Evolutionary conservation across 2,888 invertebrate genomes (phyloP), one percentile per base, ranked within the genome.

Genomic region (Leptarthrus brevirostris): DNA sequence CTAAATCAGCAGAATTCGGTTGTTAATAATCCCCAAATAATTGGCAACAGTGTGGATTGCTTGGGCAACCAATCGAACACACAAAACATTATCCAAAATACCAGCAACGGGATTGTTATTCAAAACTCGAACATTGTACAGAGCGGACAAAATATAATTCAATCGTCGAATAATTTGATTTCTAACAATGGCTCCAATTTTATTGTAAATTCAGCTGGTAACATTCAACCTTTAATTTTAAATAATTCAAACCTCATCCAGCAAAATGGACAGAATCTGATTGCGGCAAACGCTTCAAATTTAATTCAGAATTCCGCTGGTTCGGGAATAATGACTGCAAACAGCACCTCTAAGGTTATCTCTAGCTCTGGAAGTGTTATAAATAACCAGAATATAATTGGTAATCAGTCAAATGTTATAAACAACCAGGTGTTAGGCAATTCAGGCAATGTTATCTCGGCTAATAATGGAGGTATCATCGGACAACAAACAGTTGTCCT

Each of bases 401-500:
- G 69, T 8, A 74, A 61, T 73, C 74, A 75, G 34, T 71, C 74
- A n/a, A 72, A 75, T 64, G 72, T 74, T 10, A 49, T 73, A 54
- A 76, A 75, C 30, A 74, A 69, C 12, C 53, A 53, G 40, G 54
- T 54, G 8, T n/a, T 72, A 24, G 24, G 53, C 0, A 56, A 24
- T 16, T 56, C 56, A 1, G 58, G 26, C 22, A 72, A 56, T 24
- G 61, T 61, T 22, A 75, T 80, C 10, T 76, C 80, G 12, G 75
- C 79, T 16, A 78, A 79, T 69, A 79, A 77, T 75, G 75, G 79
- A 6, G 75, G 76, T 3, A 89, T 92, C 16, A 87, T 92, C 1
- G 92, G 92, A 26, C 92, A 90, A 80, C 92, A 92, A 26, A 91
- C 93, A 0, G 92, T 94, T 0, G 88, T 95, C 3, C 91, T 95